phyloP scores from a whole-genome alignment of 2,797 vertebrate genomes.

The Hylomyscus alleni region DNA sequence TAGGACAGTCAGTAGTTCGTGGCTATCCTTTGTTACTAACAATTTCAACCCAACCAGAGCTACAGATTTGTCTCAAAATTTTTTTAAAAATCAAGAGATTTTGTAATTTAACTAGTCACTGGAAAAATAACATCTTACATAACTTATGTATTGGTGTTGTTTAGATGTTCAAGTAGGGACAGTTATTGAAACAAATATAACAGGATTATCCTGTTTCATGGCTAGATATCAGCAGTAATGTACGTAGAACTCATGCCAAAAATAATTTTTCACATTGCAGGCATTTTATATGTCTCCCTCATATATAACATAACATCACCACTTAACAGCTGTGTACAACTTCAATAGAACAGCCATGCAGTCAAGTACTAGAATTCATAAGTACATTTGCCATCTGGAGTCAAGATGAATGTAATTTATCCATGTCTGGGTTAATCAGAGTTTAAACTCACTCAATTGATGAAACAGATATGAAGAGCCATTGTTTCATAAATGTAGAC shows the following conservation, averaged over 20 bases:
- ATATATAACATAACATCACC: neutral
- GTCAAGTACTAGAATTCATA: conserved; percentile 71
- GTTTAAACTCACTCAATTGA: conserved; percentile 68
- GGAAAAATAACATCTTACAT: conserved; percentile 23
- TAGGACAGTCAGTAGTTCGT: neutral
- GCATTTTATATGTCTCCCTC: conserved; percentile 46
- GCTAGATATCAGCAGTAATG: conserved; percentile 24
- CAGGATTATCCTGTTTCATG: neutral
- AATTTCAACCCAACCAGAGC: neutral
- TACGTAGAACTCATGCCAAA: conserved; percentile 44
- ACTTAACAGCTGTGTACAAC: conserved; percentile 56
- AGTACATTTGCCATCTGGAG: conserved; percentile 73
- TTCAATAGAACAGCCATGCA: conserved; percentile 71
- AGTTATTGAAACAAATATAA: conserved; percentile 41
- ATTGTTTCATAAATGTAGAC: conserved; percentile 70
- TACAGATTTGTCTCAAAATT: neutral
- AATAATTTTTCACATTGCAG: conserved; percentile 48
- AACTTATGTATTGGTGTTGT: conserved; percentile 19
- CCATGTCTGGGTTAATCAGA: conserved; percentile 73
- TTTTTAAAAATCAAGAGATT: conserved; percentile 16
- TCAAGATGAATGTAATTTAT: conserved; percentile 76
- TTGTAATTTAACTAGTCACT: conserved; percentile 10
- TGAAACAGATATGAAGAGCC: conserved; percentile 43
- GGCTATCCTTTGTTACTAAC: neutral
- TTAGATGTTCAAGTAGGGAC: conserved; percentile 7